Conservation (phyloP, 1,140 invertebrate species). For the Halictus rubicundus region DNA sequence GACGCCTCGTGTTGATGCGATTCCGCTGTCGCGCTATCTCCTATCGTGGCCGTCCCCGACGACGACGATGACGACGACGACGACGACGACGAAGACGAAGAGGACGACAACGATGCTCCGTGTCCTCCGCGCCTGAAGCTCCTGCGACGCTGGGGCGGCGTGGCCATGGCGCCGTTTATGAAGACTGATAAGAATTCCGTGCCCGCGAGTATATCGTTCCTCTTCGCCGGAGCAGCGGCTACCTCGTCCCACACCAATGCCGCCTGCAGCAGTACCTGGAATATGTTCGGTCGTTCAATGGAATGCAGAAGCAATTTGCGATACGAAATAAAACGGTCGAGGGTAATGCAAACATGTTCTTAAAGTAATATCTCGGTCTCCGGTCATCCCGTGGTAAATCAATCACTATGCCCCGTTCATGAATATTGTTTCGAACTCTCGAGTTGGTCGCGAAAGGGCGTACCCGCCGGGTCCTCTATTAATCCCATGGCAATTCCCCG, state of each 20-base stretch:
- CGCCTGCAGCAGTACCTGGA: slow-evolving; percentile 76
- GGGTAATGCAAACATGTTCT: background rate
- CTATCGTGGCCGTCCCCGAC: slow-evolving; percentile 9
- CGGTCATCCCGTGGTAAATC: no score
- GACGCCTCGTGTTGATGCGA: slow-evolving; percentile 75
- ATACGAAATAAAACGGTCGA: background rate
- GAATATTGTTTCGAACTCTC: no score
- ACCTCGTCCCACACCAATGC: slow-evolving; percentile 70
- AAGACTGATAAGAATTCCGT: slow-evolving; percentile 83
- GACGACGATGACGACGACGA: background rate
- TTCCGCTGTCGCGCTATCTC: slow-evolving; percentile 74
- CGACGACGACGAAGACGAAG: no score
- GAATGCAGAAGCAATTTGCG: background rate
- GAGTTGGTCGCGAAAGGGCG: background rate
- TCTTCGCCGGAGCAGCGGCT: slow-evolving; percentile 64
- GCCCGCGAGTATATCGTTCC: slow-evolving; percentile 81
- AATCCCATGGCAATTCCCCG: no score
- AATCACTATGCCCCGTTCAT: no score
- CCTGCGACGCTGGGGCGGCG: slow-evolving; percentile 71
- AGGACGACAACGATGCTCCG: background rate
- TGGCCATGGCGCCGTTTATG: slow-evolving; percentile 79
- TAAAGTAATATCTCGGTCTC: background rate
- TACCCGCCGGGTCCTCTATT: no score
- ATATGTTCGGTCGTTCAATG: background rate
- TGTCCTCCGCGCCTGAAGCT: slow-evolving; percentile 67